phyloP scores from a whole-genome alignment of 1,140 invertebrate species.

The Adoxophyes honmai region DNA sequence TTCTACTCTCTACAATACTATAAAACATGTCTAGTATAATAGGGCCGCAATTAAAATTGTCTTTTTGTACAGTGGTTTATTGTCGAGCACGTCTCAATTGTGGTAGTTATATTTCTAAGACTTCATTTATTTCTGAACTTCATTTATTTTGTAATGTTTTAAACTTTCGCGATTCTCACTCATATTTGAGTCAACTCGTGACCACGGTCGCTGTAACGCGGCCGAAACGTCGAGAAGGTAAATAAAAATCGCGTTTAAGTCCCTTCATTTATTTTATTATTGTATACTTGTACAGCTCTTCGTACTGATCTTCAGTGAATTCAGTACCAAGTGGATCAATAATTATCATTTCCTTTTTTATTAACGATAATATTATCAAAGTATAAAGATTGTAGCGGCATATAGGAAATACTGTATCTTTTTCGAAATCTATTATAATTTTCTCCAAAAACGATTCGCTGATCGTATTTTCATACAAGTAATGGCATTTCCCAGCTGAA shows the following conservation, averaged over 20 bases:
- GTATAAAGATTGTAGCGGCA: neutral
- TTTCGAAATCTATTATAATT: neutral
- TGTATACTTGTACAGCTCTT: neutral
- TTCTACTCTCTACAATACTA: neutral
- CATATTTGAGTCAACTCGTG: no score
- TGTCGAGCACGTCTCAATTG: neutral
- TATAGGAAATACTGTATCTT: slow-evolving; percentile 1
- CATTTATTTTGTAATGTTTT: no score
- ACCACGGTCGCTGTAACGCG: no score
- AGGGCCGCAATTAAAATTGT: neutral
- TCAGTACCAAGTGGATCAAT: neutral
- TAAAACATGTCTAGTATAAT: neutral
- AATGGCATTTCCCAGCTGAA: neutral
- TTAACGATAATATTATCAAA: neutral
- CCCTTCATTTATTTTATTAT: no score
- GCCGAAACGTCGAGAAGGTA: no score
- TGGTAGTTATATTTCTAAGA: neutral
- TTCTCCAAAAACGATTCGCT: neutral
- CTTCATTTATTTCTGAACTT: neutral
- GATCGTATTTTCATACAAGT: neutral
- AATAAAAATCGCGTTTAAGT: no score
- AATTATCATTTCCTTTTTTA: neutral
- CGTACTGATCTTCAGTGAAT: neutral
- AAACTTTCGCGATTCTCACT: no score
- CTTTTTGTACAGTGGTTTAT: neutral